These are phyloP conservation scores for Takifugu bimaculatus DNA, from an alignment of 2,113 vertebrate species.

Conservation along the genomic window DNA sequence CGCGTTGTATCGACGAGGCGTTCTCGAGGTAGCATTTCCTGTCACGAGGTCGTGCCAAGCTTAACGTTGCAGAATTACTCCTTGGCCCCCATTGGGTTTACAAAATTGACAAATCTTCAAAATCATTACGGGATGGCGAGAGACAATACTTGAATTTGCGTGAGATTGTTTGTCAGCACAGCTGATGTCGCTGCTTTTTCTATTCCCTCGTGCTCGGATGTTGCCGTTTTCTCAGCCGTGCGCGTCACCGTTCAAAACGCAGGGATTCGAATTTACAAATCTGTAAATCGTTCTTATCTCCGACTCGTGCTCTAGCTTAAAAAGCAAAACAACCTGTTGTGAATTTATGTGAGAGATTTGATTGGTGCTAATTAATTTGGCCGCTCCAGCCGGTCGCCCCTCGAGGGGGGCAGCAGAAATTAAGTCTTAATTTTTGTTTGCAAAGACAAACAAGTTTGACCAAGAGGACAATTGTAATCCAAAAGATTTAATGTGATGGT, in stretches of 20 bases:
- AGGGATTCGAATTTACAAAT: background rate
- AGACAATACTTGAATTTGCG: conserved; percentile 21
- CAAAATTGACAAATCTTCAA: conserved; percentile 17
- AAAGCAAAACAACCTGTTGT: background rate
- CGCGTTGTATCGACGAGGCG: conserved; percentile 28
- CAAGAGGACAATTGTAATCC: conserved; percentile 18
- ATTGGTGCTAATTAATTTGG: conserved; percentile 15
- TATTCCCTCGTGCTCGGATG: conserved; percentile 17
- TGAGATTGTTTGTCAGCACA: conserved; percentile 12
- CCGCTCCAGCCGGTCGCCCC: background rate
- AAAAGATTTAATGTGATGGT: conserved; percentile 25
- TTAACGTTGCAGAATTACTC: background rate
- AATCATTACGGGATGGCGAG: background rate
- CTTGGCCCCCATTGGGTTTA: conserved; percentile 23
- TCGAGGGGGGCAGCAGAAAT: background rate
- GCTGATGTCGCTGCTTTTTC: conserved; percentile 28
- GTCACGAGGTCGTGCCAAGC: conserved; percentile 15
- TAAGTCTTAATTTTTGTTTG: conserved; percentile 41
- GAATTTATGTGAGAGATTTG: background rate
- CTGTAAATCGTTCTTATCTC: background rate
- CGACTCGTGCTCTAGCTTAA: background rate
- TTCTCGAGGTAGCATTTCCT: conserved; percentile 39
- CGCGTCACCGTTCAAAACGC: background rate
- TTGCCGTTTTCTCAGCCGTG: background rate
- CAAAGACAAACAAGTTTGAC: conserved; percentile 12